Evolutionary conservation across 2,888 invertebrate species (phyloP), one percentile per base, ranked within the genome.

Genomic region (Dasysyrphus tricinctus): DNA sequence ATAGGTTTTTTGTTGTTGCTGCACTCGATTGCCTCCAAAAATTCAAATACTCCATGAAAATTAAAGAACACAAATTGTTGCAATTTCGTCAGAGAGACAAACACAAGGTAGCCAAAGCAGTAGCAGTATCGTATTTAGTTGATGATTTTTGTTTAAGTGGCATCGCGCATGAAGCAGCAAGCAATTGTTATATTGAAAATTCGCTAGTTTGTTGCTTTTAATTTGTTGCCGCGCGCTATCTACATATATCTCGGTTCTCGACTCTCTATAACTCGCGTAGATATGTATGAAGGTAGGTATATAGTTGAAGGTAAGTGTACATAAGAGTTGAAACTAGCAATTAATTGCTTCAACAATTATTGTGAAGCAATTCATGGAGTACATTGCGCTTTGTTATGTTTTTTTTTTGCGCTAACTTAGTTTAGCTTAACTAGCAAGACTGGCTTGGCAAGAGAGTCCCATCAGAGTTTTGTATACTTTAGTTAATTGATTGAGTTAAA

Each of bases 281-380:
- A 12, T 12, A 12, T 12, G 39, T 39, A 39, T 0, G 39, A 3
- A 39, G 11, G 2, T 11, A 7, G 49, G 37, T 34, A 14, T 16
- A 11, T 37, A 63, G n/a, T 54, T 59, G 32, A 54, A 39, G 49
- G 11, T 24, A 61, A 49, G 67, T 29, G 19, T 24, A 69, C 69
- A 69, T 54, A 69, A 54, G 39, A 69, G 39, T 54, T 69, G 56
- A 77, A 81, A 85, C 77, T 70, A 74, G 73, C 85, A 85, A 78
- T 85, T 85, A 85, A 85, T 81, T 81, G 85, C 85, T 74, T 74
- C 70, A 74, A 63, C 80, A 85, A 85, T 85, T 85, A 85, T 80
- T 85, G 77, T 81, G 77, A 69, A 51, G 85, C 77, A 85, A 85
- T 80, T 85, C 77, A 49, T 63, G 1, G 34, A 34, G 63, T 69